Percentiles rank a stretch among this genome's conserved stretches.
These are phyloP conservation scores for Ranitomeya imitator DNA, from an alignment of 2,113 vertebrate genomes.

Conservation along the genomic window DNA sequence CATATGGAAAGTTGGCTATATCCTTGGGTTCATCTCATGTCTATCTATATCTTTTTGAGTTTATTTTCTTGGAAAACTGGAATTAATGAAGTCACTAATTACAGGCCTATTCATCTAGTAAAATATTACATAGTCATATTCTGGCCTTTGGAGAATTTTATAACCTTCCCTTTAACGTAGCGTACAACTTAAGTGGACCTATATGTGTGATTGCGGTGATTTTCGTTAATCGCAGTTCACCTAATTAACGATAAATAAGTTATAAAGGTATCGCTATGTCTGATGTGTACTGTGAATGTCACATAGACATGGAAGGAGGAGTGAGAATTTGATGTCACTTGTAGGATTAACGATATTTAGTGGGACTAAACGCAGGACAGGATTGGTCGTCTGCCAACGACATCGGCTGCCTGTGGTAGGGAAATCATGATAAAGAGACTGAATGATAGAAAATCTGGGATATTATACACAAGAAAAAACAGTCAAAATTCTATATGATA, in stretches of 20 bases:
- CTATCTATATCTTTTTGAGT: not conserved
- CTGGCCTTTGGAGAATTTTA: too few species aligned
- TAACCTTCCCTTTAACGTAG: not conserved
- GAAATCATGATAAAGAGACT: not conserved
- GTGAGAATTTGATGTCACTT: not conserved
- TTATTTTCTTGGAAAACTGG: not conserved
- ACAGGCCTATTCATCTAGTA: too few species aligned
- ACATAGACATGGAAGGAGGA: not conserved
- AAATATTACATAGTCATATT: not conserved
- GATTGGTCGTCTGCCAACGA: not conserved
- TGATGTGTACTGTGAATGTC: not conserved
- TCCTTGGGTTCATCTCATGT: not conserved
- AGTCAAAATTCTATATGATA: not conserved
- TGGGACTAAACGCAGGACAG: not conserved
- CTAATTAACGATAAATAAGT: slow-evolving; percentile 13
- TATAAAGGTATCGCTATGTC: not conserved
- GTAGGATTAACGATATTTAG: not conserved
- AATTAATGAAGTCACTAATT: too few species aligned
- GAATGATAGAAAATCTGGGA: not conserved
- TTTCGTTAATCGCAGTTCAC: slow-evolving; percentile 6
- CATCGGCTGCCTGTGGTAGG: slow-evolving; percentile 15
- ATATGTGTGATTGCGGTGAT: not conserved
- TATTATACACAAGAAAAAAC: not conserved
- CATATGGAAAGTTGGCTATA: too few species aligned
- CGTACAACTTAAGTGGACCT: not conserved